Evolutionary conservation across 2,113 vertebrate species (phyloP).

Genomic region (Andinoacara biseriatus): DNA sequence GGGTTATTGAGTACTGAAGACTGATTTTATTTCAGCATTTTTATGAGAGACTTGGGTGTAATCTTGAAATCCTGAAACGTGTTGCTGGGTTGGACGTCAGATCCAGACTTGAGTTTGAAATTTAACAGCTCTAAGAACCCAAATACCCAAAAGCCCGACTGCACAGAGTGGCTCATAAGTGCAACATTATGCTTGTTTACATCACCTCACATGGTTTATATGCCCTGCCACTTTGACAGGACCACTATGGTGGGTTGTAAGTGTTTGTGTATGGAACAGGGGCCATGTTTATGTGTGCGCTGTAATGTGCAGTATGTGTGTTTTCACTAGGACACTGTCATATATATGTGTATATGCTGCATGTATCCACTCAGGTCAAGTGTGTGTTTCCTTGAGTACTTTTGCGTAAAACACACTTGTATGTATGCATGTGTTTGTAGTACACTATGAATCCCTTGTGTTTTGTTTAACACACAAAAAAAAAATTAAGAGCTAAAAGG

Average conservation of each 20-base stretch:
- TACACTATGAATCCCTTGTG: conserved; percentile 24
- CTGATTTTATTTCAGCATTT: not conserved
- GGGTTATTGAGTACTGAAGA: not conserved
- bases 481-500: not conserved
- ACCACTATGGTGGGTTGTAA: conserved; percentile 25
- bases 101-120: conserved; percentile 27
- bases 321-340: conserved; percentile 21
- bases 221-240: conserved; percentile 40
- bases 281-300: conserved; percentile 32
- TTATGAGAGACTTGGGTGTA: not conserved
- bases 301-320: conserved; percentile 22
- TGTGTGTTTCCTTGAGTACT: conserved; percentile 36
- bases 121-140: conserved; percentile 18
- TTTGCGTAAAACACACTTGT: conserved; percentile 14
- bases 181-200: conserved; percentile 60
- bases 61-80: conserved; percentile 8
- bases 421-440: not conserved
- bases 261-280: conserved; percentile 26
- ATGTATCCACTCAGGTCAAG: conserved; percentile 31
- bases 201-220: conserved; percentile 43
- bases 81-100: conserved; percentile 10
- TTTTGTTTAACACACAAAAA: not conserved
- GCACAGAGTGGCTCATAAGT: not conserved
- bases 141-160: not conserved
- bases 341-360: not conserved